These are phyloP conservation scores for Esox lucius DNA, from an alignment of 2,797 vertebrate species.

Conservation along the genomic window DNA sequence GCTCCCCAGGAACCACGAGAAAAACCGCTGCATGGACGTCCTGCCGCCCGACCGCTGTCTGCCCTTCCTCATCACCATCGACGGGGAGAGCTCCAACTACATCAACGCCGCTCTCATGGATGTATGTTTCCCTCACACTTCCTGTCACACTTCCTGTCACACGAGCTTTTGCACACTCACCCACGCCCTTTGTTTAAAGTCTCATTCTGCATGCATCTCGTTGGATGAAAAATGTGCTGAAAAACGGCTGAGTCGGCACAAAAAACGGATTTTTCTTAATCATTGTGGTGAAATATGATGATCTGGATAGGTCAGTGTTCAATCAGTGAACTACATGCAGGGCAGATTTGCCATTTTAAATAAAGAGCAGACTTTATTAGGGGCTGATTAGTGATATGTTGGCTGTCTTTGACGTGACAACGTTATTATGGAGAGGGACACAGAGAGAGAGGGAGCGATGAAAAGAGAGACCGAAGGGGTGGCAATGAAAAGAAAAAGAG, in stretches of 20 bases:
- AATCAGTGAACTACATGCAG: neutral
- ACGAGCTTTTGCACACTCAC: neutral
- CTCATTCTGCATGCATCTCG: neutral
- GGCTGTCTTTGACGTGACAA: neutral
- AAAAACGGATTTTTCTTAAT: neutral
- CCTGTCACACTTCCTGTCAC: neutral
- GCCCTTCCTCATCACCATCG: conserved; percentile 97
- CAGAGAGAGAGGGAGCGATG: neutral
- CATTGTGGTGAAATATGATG: conserved; percentile 1
- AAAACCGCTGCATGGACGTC: conserved; percentile 98
- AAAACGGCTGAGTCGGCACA: neutral
- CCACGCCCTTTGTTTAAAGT: neutral
- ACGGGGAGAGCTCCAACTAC: conserved; percentile 98
- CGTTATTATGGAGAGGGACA: neutral
- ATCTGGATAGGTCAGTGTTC: conserved; percentile 1
- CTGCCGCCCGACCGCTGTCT: conserved; percentile 97
- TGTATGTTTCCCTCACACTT: conserved; percentile 68
- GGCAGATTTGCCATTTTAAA: neutral
- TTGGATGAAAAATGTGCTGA: neutral
- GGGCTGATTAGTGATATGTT: neutral
- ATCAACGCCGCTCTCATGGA: conserved; percentile 99
- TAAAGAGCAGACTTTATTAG: conserved; percentile 1
- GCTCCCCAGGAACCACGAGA: conserved; percentile 94
- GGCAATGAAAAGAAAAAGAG: neutral
- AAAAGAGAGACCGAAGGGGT: neutral